Evolutionary conservation across 2,113 vertebrate genomes (phyloP).

Genomic region (Zapornia atra): DNA sequence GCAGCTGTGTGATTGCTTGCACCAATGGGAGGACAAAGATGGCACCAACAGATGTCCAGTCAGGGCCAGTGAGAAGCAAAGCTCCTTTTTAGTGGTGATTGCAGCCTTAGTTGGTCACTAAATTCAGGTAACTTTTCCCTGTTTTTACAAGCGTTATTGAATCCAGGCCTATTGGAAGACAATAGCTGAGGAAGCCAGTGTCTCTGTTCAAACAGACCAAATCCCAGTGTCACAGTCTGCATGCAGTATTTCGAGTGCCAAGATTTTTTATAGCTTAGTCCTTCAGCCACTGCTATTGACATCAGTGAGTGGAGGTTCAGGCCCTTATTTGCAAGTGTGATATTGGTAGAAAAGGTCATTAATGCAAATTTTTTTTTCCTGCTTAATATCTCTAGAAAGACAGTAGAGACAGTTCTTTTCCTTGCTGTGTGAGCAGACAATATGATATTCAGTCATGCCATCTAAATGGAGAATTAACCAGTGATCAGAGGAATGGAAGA

Average conservation of each 20-base stretch:
- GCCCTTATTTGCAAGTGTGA: not conserved
- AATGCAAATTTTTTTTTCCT: not conserved
- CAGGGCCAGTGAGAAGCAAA: not conserved
- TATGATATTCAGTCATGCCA: constrained; percentile 55
- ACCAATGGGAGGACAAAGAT: not conserved
- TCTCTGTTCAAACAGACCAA: not conserved
- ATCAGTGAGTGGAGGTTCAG: not conserved
- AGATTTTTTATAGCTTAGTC: not conserved
- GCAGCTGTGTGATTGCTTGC: not conserved
- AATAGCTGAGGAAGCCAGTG: not conserved
- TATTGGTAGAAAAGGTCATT: not conserved
- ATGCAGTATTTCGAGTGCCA: not conserved
- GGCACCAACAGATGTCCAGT: not conserved
- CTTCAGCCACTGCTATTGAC: not conserved
- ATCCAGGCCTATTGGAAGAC: not conserved
- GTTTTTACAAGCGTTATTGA: not conserved
- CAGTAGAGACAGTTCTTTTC: constrained; percentile 8
- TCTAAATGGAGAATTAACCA: constrained; percentile 65
- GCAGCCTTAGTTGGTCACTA: not conserved
- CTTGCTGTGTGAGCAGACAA: constrained; percentile 52
- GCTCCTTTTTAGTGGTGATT: not conserved
- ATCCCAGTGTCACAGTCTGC: not conserved
- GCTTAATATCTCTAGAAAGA: not conserved
- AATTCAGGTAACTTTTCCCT: not conserved
- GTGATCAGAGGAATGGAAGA: constrained; percentile 48